phyloP scores from a whole-genome alignment of 2,888 invertebrate genomes.

The Altica lythri region DNA sequence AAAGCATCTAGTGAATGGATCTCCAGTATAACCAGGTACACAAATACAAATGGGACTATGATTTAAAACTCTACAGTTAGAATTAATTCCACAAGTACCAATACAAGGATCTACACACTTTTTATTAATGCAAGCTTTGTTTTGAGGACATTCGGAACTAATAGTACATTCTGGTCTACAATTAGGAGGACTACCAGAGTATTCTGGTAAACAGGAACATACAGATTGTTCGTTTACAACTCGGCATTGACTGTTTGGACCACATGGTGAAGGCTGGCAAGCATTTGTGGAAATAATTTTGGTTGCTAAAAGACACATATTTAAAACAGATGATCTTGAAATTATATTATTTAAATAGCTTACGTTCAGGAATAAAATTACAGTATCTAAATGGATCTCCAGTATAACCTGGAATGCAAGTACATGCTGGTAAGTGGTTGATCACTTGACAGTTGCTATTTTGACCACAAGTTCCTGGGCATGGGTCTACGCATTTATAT shows the following conservation, averaged over 20 bases:
- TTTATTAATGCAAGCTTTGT: constrained; percentile 73
- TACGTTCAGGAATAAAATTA: constrained; percentile 41
- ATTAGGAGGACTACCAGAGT: constrained; percentile 68
- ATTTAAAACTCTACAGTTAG: constrained; percentile 74
- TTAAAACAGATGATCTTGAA: too few species aligned
- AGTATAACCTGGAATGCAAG: constrained; percentile 70
- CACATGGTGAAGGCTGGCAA: constrained; percentile 74
- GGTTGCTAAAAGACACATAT: constrained; percentile 39
- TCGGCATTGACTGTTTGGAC: constrained; percentile 73
- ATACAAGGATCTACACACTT: constrained; percentile 76
- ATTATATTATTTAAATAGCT: constrained; percentile 32
- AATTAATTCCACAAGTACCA: constrained; percentile 72
- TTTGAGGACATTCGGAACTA: constrained; percentile 70
- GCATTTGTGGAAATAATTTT: constrained; percentile 59
- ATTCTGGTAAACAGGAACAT: constrained; percentile 71
- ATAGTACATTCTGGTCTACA: constrained; percentile 75
- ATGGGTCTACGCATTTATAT: constrained; percentile 64
- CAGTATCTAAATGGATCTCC: constrained; percentile 58
- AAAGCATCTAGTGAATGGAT: constrained; percentile 68
- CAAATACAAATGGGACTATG: constrained; percentile 75
- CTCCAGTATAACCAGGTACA: constrained; percentile 68
- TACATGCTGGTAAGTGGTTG: constrained; percentile 62
- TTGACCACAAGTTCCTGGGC: constrained; percentile 68
- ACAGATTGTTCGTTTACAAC: constrained; percentile 62
- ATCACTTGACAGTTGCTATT: constrained; percentile 66